Base-by-base conservation (phyloP, 2,797 vertebrate genomes). In the Lepilemur septentrionalis region DNA sequence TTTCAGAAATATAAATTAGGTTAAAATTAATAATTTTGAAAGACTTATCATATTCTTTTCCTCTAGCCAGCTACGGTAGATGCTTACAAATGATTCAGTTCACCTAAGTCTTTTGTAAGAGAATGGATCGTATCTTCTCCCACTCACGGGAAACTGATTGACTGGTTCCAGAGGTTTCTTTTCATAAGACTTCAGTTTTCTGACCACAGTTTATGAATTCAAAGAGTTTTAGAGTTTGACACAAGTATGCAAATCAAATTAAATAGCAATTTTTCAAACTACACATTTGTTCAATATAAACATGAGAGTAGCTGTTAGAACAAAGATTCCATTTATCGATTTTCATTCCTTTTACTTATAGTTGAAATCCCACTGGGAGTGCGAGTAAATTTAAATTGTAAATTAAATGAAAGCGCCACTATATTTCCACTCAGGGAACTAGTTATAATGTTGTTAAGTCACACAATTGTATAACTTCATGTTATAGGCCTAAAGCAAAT, bases 1-100 rank as follows among this genome's bases (percentile, higher is more conserved):
- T 96, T 97, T 97, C 67, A 79, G 43, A 95, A 97, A 25, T 87
- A 41, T 69, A 67, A 83, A 75, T 88, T 28, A 78, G 81, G 32
- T 89, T 88, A 30, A 78, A 96, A 61, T 91, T 72, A 78, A 28
- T 69, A 76, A 61, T 89, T 97, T 94, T 73, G 28, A 93, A 97
- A 94, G 52, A 35, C 2, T 72, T 86, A 41, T 59, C 9, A 9
- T 13, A 18, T 48, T 89, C 4, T 55, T 85, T 86, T 88, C 25
- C 57, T 92, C 2, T 46, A 79, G 4, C 61, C n/a, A 48, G 23
- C 46, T 38, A 23, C 7, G 50, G 32, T 52, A 57, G 59, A 61
- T 84, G 12, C 25, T 87, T 93, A 57, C 28, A 50, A 57, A 79
- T 65, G 28, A 13, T 80, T 93, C 30, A 10, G 1, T 88, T 80